Evolutionary conservation across 2,797 vertebrate species (phyloP).

Genomic region (Kryptolebias ocellatus): DNA sequence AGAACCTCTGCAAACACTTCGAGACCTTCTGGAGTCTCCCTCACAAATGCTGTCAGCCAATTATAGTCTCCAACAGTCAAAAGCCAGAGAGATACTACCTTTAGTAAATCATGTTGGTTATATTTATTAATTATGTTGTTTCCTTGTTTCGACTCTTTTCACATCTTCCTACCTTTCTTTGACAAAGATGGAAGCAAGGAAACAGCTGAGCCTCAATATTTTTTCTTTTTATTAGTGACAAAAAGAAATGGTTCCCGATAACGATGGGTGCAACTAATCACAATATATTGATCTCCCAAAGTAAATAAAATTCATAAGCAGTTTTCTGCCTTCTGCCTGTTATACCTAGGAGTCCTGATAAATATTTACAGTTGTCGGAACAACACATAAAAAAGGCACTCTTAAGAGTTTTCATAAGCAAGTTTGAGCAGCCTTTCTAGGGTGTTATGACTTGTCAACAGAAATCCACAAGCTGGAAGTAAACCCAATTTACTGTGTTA

Average conservation of each 20-base stretch:
- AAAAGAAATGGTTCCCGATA: background rate
- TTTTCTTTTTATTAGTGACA: background rate
- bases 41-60: no score
- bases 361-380: conserved; percentile 4
- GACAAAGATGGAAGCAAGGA: background rate
- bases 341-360: background rate
- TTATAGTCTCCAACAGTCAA: no score
- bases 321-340: background rate
- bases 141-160: no score
- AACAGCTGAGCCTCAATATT: background rate
- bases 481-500: conserved; percentile 73
- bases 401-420: conserved; percentile 26
- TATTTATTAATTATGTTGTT: no score
- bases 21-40: no score
- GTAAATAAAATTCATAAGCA: background rate
- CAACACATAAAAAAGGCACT: conserved; percentile 29
- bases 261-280: background rate
- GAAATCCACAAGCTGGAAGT: conserved; percentile 57
- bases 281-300: conserved; percentile 3
- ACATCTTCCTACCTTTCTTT: background rate
- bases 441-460: conserved; percentile 68
- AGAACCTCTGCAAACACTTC: no score
- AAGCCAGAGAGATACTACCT: no score
- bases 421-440: conserved; percentile 32
- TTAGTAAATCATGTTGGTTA: no score